Evolutionary conservation across 2,797 vertebrate species (phyloP).

Genomic region (Centroberyx gerrardi): DNA sequence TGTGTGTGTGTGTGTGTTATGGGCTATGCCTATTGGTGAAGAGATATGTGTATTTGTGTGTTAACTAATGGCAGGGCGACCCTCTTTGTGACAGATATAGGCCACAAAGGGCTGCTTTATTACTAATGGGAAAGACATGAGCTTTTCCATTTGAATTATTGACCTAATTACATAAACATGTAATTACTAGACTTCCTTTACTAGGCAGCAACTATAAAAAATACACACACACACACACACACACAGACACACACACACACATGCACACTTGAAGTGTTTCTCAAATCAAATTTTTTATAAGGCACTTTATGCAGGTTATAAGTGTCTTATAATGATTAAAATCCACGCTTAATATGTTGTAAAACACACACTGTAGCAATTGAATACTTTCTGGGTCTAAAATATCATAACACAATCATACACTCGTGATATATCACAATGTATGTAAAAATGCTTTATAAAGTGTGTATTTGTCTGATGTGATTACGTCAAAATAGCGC

Average conservation of each 20-base stretch:
- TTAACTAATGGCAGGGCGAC: slow-evolving; percentile 70
- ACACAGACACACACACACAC: background rate
- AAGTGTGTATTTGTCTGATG: background rate
- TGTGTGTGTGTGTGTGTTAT: slow-evolving; percentile 34
- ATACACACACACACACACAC: slow-evolving; percentile 7
- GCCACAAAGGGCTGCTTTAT: slow-evolving; percentile 75
- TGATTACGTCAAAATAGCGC: slow-evolving; percentile 2
- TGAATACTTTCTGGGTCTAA: background rate
- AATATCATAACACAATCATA: too few relatives aligned
- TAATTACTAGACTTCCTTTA: slow-evolving; percentile 66
- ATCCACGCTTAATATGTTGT: slow-evolving; percentile 37
- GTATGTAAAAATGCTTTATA: too few relatives aligned
- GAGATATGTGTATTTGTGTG: slow-evolving; percentile 55
- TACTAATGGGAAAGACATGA: slow-evolving; percentile 64
- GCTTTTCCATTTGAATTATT: slow-evolving; percentile 71
- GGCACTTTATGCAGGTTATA: slow-evolving; percentile 40
- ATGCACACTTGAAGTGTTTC: background rate
- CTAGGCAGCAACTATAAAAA: slow-evolving; percentile 57
- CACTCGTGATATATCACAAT: too few relatives aligned
- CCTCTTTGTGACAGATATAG: slow-evolving; percentile 78
- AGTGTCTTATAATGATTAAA: slow-evolving; percentile 41
- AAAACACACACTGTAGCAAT: slow-evolving; percentile 5
- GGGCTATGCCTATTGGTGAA: slow-evolving; percentile 23
- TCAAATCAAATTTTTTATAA: slow-evolving; percentile 37
- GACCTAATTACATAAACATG: slow-evolving; percentile 76